A percentile compares a stretch with the other conserved stretches of the same genome.
Evolutionary conservation across 92 coral and sea anemone genomes (phyloP).

Genomic region (Bergia sp.): DNA sequence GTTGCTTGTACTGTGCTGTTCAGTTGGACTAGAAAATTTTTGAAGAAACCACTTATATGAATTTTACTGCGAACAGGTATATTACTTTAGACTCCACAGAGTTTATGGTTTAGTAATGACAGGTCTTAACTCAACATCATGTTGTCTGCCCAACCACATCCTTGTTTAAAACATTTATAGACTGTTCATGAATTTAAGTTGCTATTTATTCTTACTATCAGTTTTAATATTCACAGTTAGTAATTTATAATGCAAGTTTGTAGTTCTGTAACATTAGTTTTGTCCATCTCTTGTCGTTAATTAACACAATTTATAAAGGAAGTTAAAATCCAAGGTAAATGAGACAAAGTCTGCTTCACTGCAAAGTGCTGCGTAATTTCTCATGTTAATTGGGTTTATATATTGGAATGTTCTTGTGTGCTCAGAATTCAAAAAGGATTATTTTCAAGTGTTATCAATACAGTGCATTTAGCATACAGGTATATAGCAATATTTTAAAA

Average conservation of each 20-base stretch:
- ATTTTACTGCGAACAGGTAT: not conserved
- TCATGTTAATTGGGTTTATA: no score
- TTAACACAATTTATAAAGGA: no score
- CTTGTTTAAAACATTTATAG: no score
- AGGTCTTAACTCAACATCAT: no score
- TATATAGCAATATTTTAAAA: not conserved
- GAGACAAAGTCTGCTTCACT: not conserved
- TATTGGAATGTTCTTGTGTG: not conserved
- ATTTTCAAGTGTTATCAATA: not conserved
- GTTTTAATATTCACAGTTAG: not conserved
- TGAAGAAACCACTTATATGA: no score
- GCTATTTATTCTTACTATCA: not conserved
- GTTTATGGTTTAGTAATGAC: not conserved
- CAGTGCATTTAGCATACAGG: not conserved
- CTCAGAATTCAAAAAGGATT: no score
- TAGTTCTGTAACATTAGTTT: not conserved
- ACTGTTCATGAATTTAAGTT: not conserved
- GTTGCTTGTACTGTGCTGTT: not conserved
- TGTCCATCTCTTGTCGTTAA: not conserved
- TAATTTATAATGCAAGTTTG: not conserved
- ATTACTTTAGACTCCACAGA: not conserved
- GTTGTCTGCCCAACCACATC: not conserved
- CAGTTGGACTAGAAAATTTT: not conserved
- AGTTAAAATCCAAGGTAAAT: no score
- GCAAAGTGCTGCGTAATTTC: not conserved